phyloP scores from a whole-genome alignment of 2,113 vertebrate species.

The Geococcyx californianus region DNA sequence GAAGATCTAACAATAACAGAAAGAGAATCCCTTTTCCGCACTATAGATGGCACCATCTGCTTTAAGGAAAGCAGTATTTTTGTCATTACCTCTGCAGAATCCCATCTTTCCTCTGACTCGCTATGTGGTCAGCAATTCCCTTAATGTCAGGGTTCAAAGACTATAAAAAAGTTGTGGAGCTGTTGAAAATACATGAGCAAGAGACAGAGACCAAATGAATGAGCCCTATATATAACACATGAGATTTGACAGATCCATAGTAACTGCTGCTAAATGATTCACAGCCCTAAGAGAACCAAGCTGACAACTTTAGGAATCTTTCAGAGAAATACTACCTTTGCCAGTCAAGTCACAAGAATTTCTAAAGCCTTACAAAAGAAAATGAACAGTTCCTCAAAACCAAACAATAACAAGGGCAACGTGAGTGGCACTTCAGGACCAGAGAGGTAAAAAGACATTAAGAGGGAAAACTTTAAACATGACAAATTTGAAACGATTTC shows the following conservation, averaged over 20 bases:
- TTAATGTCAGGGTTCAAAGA: neutral
- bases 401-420: neutral
- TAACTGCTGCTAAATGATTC: slow-evolving; percentile 13
- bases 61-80: neutral
- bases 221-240: neutral
- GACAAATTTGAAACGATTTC: neutral
- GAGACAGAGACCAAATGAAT: neutral
- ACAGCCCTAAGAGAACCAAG: neutral
- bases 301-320: neutral
- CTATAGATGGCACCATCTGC: neutral
- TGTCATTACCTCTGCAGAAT: neutral
- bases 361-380: neutral
- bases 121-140: neutral
- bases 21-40: neutral
- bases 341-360: slow-evolving; percentile 7
- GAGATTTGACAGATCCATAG: slow-evolving; percentile 23
- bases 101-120: neutral
- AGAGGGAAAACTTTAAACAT: neutral
- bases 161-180: neutral
- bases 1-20: neutral
- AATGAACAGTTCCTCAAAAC: neutral
- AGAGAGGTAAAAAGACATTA: neutral
- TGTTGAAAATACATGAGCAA: slow-evolving; percentile 31
- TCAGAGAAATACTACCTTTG: neutral
- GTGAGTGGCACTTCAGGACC: neutral